Base-by-base conservation (phyloP, 1,140 invertebrate species). In the Formica exsecta region DNA sequence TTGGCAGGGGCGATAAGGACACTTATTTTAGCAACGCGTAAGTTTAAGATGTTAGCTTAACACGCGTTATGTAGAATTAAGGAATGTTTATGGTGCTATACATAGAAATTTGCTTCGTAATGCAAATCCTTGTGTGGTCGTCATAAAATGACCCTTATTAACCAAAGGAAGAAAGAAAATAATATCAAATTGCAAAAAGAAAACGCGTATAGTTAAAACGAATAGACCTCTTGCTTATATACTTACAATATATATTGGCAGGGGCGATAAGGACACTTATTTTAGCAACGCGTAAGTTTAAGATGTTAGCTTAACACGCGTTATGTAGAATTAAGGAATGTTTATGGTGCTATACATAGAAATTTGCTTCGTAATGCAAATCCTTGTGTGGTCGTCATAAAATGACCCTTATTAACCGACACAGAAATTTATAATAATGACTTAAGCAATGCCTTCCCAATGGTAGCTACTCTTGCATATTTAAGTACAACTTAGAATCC, bases 261-360 rank as follows among this genome's bases (percentile, higher is more conserved):
- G 74, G 48, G 48, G 22, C 19, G 66, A 13, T 62, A 87, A 90
- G 68, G 70, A 41, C 77, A 89, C 79, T 86, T 80, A 25, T 86
- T 83, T 83, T 25, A 68, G 44, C 32, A 62, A 41, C 38, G 73
- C 36, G n/a, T 74, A 62, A 73, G 11, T 5, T 61, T 74, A 59
- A 41, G 48, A 29, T 62, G 16, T 51, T 51, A 51, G 4, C 3
- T 51, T 51, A 51, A 71, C 61, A 81, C 61, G 38, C 79, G 73
- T 62, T 41, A 8, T 32, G 32, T 83, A 83, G 4, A 83, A 83
- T 83, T 73, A 83, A 83, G 68, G 25, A 81, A 61, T 70, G n/a
- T 61, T 73, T 16, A 19, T 7, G 29, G 41, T 22, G n/a, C 11
- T 61, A 74, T 61, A 19, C 32, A 61, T 29, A 73, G 25, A 83